Evolutionary conservation across 2,888 invertebrate species (phyloP), one percentile per base, ranked within the genome.

Genomic region (Acrocera orbiculus): DNA sequence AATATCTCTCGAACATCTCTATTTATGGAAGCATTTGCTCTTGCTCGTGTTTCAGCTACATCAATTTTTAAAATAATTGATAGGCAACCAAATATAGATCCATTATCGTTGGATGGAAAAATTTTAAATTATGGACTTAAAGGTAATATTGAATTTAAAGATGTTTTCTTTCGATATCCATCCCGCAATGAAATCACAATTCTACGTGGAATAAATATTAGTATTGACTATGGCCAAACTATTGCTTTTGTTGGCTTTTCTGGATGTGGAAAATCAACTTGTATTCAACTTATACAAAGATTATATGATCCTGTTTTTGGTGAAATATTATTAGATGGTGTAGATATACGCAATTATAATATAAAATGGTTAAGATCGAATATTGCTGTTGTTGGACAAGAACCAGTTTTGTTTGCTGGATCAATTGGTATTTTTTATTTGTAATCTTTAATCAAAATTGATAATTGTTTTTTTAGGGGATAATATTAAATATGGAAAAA

Each of bases 371-470:
- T 82, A 16, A 65, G 89, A 33, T 67, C 69, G 19, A 76, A 82
- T 49, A 77, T 89, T 40, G 86, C 83, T 0, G 70, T 87, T 5
- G 89, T 90, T 10, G 81, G 85, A 0, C 89, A 90, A 54, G 89
- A 90, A 44, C 89, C 86, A 0, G 76, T 82, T 4, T 64, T 90
- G 6, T 89, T 90, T 55, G 74, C 78, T 46, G 76, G 80, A 4
- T 73, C 73, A 15, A 82, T 90, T 39, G 49, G 52, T n/a, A 9
- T 5, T 6, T 22, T 13, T 28, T 16, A 16, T 31, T 4, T 28
- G 14, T 31, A 16, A 20, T 29, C 8, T 13, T 13, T 13, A 6
- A n/a, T n/a, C 20, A 11, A 25, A n/a, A 14, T 2, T 22, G 7
- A 10, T 29, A 10, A 10, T 4, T 16, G 16, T 17, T 25, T 22